phyloP scores from a whole-genome alignment of 2,113 vertebrate species.

The Phrynosoma blainvillii region DNA sequence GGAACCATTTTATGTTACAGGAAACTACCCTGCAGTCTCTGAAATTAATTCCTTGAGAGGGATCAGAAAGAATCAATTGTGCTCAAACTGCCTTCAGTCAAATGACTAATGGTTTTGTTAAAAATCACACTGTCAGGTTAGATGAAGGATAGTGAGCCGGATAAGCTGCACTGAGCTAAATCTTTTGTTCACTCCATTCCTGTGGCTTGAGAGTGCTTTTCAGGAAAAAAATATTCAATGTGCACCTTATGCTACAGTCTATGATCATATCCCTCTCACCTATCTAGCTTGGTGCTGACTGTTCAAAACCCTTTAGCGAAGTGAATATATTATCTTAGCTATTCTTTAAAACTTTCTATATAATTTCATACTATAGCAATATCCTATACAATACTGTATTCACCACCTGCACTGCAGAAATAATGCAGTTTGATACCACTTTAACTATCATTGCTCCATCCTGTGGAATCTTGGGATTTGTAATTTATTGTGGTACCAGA shows the following conservation, averaged over 20 bases:
- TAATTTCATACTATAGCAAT: constrained; percentile 22
- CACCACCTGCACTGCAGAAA: background rate
- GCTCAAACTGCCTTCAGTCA: constrained; percentile 72
- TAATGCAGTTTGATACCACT: no score
- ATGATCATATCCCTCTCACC: constrained; percentile 40
- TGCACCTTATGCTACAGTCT: constrained; percentile 42
- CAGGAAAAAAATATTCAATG: constrained; percentile 47
- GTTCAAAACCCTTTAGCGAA: constrained; percentile 21
- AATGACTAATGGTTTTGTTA: constrained; percentile 71
- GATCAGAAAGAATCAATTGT: constrained; percentile 70
- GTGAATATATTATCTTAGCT: constrained; percentile 49
- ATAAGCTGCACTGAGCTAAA: constrained; percentile 58
- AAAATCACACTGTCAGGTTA: constrained; percentile 65
- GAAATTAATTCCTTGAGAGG: constrained; percentile 71
- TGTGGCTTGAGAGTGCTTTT: constrained; percentile 58
- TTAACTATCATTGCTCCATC: no score
- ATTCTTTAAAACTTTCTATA: constrained; percentile 49
- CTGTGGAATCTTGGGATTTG: no score
- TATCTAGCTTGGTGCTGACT: constrained; percentile 43
- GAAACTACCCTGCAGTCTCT: constrained; percentile 68
- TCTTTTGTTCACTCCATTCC: constrained; percentile 31
- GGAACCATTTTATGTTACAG: constrained; percentile 64
- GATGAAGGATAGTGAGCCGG: constrained; percentile 62
- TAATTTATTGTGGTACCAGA: no score
- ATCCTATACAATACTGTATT: constrained; percentile 33